These are phyloP conservation scores for Neuroterus valhalla DNA, from an alignment of 1,140 invertebrate genomes.

Conservation along the genomic window DNA sequence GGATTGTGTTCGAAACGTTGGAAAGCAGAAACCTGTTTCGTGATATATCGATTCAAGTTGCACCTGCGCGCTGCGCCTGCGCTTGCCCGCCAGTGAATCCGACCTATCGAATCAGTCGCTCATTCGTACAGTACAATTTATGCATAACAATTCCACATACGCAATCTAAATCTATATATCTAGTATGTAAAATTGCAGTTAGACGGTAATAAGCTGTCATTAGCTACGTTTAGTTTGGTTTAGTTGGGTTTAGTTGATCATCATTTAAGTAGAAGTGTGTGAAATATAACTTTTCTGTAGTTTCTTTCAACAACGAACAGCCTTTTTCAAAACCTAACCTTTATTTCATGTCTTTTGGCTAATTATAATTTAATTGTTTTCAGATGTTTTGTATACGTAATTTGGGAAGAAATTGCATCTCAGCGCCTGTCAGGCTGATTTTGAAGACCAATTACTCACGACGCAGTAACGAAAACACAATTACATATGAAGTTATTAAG, in stretches of 20 bases:
- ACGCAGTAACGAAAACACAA: slow-evolving; percentile 65
- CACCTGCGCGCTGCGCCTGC: too few species aligned
- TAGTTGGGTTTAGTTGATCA: neutral
- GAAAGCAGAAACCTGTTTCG: neutral
- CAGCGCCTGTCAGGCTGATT: slow-evolving; percentile 52
- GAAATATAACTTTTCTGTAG: neutral
- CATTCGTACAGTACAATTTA: neutral
- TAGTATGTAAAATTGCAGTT: slow-evolving; percentile 19
- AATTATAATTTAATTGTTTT: slow-evolving; percentile 38
- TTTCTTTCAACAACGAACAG: neutral
- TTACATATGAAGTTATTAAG: slow-evolving; percentile 63
- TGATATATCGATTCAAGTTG: neutral
- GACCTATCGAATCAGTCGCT: neutral
- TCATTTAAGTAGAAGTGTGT: neutral
- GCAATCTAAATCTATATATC: slow-evolving; percentile 29
- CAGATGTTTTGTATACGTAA: slow-evolving; percentile 70
- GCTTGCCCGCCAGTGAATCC: too few species aligned
- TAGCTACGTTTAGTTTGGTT: slow-evolving; percentile 3
- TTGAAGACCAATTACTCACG: slow-evolving; percentile 63
- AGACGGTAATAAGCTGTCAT: slow-evolving; percentile 15
- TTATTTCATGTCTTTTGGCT: slow-evolving; percentile 1
- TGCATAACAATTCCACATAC: neutral
- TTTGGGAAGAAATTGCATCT: slow-evolving; percentile 55
- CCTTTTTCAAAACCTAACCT: slow-evolving; percentile 35
- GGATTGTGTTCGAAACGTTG: too few species aligned